These are phyloP conservation scores for Drosophila rubida DNA, from an alignment of 2,888 invertebrate genomes.

Conservation along the genomic window DNA sequence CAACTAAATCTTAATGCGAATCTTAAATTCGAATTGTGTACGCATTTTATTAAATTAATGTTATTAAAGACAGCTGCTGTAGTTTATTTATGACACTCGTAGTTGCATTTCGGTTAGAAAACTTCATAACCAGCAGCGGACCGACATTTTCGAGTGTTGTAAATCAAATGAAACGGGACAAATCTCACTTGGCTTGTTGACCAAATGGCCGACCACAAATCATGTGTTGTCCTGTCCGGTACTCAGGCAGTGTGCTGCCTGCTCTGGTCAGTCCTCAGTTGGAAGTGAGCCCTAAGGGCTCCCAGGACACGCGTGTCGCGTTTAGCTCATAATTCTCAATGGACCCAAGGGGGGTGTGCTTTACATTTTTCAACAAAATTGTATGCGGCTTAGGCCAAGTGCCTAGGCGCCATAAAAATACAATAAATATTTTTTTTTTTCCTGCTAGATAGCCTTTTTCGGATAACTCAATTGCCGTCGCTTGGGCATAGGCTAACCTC, in stretches of 20 bases:
- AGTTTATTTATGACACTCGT: neutral
- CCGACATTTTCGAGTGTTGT: conserved; percentile 15
- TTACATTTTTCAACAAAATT: conserved; percentile 76
- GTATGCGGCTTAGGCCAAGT: conserved; percentile 57
- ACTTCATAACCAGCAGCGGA: neutral
- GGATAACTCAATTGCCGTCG: conserved; percentile 76
- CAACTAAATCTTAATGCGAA: neutral
- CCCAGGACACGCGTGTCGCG: conserved; percentile 65
- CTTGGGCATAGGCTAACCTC: conserved; percentile 27
- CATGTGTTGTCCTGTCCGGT: conserved; percentile 42
- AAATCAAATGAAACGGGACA: conserved; percentile 26
- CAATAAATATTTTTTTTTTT: conserved; percentile 64
- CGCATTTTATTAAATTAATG: neutral
- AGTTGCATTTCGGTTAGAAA: conserved; percentile 1
- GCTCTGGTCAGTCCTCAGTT: neutral
- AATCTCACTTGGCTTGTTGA: conserved; percentile 61
- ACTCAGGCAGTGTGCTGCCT: neutral
- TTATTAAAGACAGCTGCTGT: neutral
- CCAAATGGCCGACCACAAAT: conserved; percentile 61
- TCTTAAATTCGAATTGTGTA: neutral
- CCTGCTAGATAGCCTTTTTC: conserved; percentile 68
- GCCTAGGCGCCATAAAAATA: conserved; percentile 75
- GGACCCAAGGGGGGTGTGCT: conserved; percentile 41
- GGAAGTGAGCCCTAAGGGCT: conserved; percentile 20
- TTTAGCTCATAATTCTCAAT: conserved; percentile 74